Percentiles rank a stretch among this genome's conserved stretches.
Evolutionary conservation across 2,113 vertebrate species (phyloP).

Genomic region (Cathartes aura): DNA sequence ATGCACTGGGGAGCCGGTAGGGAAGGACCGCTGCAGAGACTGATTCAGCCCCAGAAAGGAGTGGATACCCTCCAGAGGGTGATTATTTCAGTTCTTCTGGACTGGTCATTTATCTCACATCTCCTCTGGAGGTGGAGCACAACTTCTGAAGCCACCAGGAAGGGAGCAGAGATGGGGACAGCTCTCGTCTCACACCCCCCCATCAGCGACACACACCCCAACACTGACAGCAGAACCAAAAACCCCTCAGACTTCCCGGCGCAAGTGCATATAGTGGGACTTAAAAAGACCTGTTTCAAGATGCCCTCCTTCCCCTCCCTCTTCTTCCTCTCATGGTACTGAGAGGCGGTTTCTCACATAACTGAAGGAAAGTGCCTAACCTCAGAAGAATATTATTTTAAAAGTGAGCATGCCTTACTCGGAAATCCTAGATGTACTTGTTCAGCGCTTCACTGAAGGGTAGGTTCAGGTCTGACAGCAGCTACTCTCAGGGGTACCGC

Average conservation of each 20-base stretch:
- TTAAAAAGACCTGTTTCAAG: not conserved
- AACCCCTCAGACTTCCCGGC: not conserved
- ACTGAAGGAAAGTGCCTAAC: not conserved
- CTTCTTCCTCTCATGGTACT: fast-evolving
- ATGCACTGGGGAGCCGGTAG: not conserved
- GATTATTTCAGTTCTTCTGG: not conserved
- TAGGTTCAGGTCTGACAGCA: not conserved
- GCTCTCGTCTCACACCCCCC: fast-evolving
- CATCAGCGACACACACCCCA: not conserved
- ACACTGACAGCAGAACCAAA: not conserved
- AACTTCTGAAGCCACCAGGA: not conserved
- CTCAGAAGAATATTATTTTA: not conserved
- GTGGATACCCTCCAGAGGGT: not conserved
- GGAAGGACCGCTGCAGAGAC: not conserved
- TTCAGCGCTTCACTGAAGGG: not conserved
- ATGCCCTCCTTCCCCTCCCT: not conserved
- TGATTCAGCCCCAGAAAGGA: not conserved
- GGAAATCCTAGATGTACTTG: fast-evolving
- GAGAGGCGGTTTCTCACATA: not conserved
- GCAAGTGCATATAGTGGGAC: fast-evolving
- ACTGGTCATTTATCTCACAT: not conserved
- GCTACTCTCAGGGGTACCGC: not conserved
- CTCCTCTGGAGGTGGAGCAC: not conserved
- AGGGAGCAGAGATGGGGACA: not conserved
- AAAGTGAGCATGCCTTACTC: not conserved